Base-by-base conservation (phyloP, 2,113 vertebrate genomes). In the Octodon degus region DNA sequence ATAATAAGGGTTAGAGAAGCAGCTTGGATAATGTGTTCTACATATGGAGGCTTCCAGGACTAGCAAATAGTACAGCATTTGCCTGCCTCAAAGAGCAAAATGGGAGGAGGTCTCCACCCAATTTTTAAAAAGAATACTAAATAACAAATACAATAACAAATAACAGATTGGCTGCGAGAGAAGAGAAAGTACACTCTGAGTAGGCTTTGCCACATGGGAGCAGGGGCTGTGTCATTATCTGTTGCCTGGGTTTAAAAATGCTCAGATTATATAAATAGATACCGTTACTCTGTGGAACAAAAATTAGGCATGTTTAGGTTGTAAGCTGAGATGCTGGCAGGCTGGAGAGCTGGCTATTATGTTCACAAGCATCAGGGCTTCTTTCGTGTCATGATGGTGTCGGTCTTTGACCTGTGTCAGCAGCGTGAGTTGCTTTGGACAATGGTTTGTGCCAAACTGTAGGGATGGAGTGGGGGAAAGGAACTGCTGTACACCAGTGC, bases 211-310 rank as follows among this genome's bases (percentile, higher is more conserved):
- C 94, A 89, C 95, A 83, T 81, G 77, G 63, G 65, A 97, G 97
- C 98, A 96, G 70, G 30, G 90, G 77, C 67, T 97, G 55, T 90
- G 95, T 95, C 47, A 95, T 80, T 96, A 97, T 97, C 89, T 98
- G 53, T 68, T 97, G 76, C 62, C 65, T 93, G 70, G 94, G 62
- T 89, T 83, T 67, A 95, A 96, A 55, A 96, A 86, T 13, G 24
- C 10, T 97, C 55, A 79, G 53, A 86, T 96, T 93, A 86, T 96
- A 96, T 91, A 98, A 85, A 94, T 95, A 80, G 97, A 47, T 89
- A 76, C 24, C 55, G 96, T 97, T 98, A 97, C 80, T 91, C 47
- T 92, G 91, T 96, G 70, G 10, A 97, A 91, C 89, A 34, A 13
- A 94, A 97, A 93, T 80, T 65, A 85, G 87, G 77, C 89, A 76